Evolutionary conservation across 2,113 vertebrate species (phyloP).

Genomic region (Pogonocichla stellata): DNA sequence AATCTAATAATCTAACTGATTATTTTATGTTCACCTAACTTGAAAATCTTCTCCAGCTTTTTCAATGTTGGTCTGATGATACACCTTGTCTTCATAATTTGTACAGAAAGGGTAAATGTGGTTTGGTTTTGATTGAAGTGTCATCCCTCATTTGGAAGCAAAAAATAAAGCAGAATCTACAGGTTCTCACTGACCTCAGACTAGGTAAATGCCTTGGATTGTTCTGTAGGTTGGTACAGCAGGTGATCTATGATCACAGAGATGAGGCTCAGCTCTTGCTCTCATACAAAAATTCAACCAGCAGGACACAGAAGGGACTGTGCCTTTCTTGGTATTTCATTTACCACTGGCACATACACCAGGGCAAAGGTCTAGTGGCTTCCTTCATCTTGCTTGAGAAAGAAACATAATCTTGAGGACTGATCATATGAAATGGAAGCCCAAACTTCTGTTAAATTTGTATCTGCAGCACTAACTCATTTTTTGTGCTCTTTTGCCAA

Average conservation of each 20-base stretch:
- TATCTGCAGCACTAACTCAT: neutral
- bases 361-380: neutral
- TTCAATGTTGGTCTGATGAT: neutral
- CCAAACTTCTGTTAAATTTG: neutral
- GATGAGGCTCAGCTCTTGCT: neutral
- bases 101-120: neutral
- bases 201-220: neutral
- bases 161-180: neutral
- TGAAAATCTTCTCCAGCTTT: neutral
- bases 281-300: neutral
- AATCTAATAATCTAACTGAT: neutral
- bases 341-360: neutral
- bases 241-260: neutral
- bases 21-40: neutral
- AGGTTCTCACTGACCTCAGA: neutral
- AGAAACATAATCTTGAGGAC: neutral
- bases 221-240: neutral
- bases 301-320: neutral
- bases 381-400: neutral
- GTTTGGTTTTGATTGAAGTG: neutral
- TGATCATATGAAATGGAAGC: neutral
- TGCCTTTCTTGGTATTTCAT: neutral
- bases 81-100: neutral
- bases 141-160: neutral
- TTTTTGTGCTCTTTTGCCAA: neutral